Evolutionary conservation across 1,140 invertebrate species (phyloP), one percentile per base, ranked within the genome.

Genomic region (Delia radicum): DNA sequence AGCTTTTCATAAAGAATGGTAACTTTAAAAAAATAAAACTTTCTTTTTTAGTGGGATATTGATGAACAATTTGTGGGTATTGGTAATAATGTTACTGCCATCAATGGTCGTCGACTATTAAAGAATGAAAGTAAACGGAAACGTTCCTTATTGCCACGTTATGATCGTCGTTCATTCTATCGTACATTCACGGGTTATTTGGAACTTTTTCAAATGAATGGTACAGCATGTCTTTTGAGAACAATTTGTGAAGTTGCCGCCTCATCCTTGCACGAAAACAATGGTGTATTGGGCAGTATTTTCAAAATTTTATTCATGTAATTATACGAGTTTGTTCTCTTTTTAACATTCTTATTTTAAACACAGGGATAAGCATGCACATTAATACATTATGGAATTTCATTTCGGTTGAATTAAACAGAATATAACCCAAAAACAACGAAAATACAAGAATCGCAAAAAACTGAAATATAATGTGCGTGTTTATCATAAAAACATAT

Each of bases 261-360:
- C 28, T 74, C 80, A 15, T 84, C 86, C 24, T 78, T 86, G 62
- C 81, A 87, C 76, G 81, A 83, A 74, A 81, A 87, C 79, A 89
- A 87, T 77, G 88, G 88, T 10, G 79, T 89, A 37, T 76, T 89
- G 73, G 88, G 88, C 69, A 88, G 87, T 77, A 81, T 89, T 77
- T 80, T 89, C 28, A 87, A 88, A 80, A 85, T 89, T 73, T 80
- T 89, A 71, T 86, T 89, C 81, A 87, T 87, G 88, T 89, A 85
- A 86, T 87, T 82, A 24, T 12, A 1, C 37, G 5, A 21, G 21
- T 21, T 69, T 69, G 3, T 67, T 31, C 61, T 42, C 15, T 10
- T 74, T 48, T 13, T 42, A n/a, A 21, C 0, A 1, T 24, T 71
- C 31, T 71, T 42, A 24, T 21, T 21, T 29, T 27, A n/a, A n/a